Evolutionary conservation across 37 sponge, comb jelly and placozoan genomes (phyloP).

Genomic region (Chondrilla cf. caribensis): DNA sequence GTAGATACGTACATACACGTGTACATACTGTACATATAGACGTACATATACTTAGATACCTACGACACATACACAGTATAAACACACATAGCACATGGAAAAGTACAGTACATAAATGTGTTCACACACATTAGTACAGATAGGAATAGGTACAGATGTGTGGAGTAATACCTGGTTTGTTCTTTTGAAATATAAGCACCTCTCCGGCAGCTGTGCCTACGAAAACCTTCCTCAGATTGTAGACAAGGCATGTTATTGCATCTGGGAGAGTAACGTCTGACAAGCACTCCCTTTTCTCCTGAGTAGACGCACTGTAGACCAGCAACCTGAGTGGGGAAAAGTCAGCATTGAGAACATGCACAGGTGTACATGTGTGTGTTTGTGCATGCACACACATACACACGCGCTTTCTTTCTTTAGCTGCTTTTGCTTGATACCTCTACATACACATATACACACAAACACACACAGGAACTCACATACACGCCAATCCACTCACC

Average conservation of each 20-base stretch:
- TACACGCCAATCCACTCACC: not conserved
- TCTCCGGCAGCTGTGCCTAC: constrained; percentile 39
- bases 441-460: not conserved
- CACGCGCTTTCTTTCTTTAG: too few relatives aligned
- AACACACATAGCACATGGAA: too few relatives aligned
- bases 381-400: not conserved
- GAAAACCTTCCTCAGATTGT: constrained; percentile 44
- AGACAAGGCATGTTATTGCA: constrained; percentile 26
- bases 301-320: not conserved
- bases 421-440: too few relatives aligned
- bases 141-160: not conserved
- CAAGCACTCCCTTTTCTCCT: not conserved
- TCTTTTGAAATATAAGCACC: constrained; percentile 39
- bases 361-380: too few relatives aligned
- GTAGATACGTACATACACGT: too few relatives aligned
- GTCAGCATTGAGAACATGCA: not conserved
- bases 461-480: not conserved
- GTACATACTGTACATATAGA: too few relatives aligned
- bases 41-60: too few relatives aligned
- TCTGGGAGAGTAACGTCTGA: not conserved
- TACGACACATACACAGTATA: too few relatives aligned
- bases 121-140: too few relatives aligned
- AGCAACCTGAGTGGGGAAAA: not conserved
- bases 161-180: not conserved
- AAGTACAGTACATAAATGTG: too few relatives aligned